A percentile compares a stretch with the other conserved stretches of the same genome.
Conservation (phyloP, 2,797 vertebrate genomes). For the Myotis findleyi region DNA sequence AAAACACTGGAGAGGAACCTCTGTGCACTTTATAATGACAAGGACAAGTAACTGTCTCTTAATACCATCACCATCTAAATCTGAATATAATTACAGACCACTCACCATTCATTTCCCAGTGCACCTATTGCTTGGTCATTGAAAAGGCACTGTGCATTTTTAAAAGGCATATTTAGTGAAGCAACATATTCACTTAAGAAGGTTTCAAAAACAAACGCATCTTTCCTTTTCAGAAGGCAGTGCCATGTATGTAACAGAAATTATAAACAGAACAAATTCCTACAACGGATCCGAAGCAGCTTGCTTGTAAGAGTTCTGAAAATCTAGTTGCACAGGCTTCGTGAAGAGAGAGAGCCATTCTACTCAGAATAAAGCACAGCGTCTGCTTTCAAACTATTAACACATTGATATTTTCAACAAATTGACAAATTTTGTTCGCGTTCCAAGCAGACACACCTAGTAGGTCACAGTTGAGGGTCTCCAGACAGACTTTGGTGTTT, state of each 20-base stretch:
- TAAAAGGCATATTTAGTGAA: slow-evolving; percentile 62
- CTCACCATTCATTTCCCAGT: slow-evolving; percentile 56
- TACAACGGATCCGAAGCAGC: slow-evolving; percentile 55
- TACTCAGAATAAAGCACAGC: slow-evolving; percentile 51
- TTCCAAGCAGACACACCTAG: background rate
- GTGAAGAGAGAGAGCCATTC: background rate
- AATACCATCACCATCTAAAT: slow-evolving; percentile 14
- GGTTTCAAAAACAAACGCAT: slow-evolving; percentile 45
- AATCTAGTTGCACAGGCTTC: slow-evolving; percentile 53
- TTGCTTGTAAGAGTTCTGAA: slow-evolving; percentile 55
- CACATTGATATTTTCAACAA: slow-evolving; percentile 14
- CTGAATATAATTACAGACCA: background rate
- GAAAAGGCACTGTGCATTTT: slow-evolving; percentile 23
- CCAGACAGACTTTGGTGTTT: background rate
- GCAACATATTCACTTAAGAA: slow-evolving; percentile 45
- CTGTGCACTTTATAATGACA: slow-evolving; percentile 25
- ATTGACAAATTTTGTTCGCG: background rate
- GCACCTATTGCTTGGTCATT: slow-evolving; percentile 25
- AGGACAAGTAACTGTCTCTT: background rate
- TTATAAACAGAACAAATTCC: slow-evolving; percentile 66
- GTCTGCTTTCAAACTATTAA: slow-evolving; percentile 40
- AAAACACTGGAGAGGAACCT: background rate
- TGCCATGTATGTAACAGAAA: background rate
- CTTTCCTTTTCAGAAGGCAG: slow-evolving; percentile 52
- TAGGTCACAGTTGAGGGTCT: background rate